Evolutionary conservation across 2,888 invertebrate genomes (phyloP).

Genomic region (Drymonia ruficornis): DNA sequence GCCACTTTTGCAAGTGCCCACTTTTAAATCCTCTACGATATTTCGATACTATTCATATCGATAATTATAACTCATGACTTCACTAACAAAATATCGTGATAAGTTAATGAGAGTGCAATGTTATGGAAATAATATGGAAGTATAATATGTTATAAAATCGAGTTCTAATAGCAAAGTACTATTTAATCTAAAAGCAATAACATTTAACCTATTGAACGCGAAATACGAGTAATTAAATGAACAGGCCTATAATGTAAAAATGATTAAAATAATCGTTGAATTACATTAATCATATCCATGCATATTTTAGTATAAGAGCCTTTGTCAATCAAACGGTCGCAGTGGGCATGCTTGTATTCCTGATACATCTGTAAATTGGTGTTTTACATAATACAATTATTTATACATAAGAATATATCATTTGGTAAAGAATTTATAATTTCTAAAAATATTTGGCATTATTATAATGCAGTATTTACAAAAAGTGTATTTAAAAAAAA

Average conservation of each 20-base stretch:
- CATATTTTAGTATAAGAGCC: conserved; percentile 65
- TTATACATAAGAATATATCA: conserved; percentile 1
- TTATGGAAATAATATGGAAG: not conserved
- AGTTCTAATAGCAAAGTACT: not conserved
- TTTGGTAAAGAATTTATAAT: too few relatives aligned
- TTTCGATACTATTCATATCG: too few relatives aligned
- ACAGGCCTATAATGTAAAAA: not conserved
- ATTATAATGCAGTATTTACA: too few relatives aligned
- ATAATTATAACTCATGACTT: too few relatives aligned
- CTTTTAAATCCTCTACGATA: too few relatives aligned
- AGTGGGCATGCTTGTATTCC: conserved; percentile 75
- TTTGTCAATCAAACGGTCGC: conserved; percentile 65
- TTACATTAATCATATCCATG: conserved; percentile 72
- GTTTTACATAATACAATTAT: conserved; percentile 12
- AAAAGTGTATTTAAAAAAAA: too few relatives aligned
- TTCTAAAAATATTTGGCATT: too few relatives aligned
- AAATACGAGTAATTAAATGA: not conserved
- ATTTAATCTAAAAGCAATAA: conserved; percentile 3
- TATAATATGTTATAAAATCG: not conserved
- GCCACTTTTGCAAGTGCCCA: too few relatives aligned
- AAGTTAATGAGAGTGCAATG: not conserved
- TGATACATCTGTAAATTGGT: conserved; percentile 71
- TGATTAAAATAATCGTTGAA: conserved; percentile 30
- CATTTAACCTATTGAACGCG: conserved; percentile 1
- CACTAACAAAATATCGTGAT: too few relatives aligned